Base-by-base conservation (phyloP, 2,113 vertebrate species). In the Ranitomeya imitator region DNA sequence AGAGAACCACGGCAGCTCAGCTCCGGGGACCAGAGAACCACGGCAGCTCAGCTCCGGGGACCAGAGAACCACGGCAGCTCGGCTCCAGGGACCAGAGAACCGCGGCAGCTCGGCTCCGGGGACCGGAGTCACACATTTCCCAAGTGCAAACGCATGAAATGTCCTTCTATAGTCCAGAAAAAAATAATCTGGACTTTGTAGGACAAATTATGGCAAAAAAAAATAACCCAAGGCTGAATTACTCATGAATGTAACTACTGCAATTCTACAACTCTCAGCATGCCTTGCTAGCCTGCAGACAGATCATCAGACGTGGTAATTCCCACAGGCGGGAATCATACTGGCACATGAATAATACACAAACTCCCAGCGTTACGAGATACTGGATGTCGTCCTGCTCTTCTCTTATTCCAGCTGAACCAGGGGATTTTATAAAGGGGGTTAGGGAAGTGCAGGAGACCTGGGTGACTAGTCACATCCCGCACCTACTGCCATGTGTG, bases 131-230 rank as follows among this genome's bases (percentile, higher is more conserved):
- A 82, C 13, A 87, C 55, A 57, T 81, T 73, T 60, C 78, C 67
- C 77, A 80, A 82, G 85, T 79, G 65, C 84, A 21, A 85, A 77
- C 54, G 51, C 55, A 59, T 77, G 52, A 18, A 76, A 85, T 77
- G n/a, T 59, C 84, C 71, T 60, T 59, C 60, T 61, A 60, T 51
- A 85, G 23, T 52, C 67, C 85, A 78, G 57, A 74, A 74, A 73
- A 18, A 74, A 45, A 74, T 45, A 74, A 3, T 18, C 71, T 9
- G 31, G 15, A 76, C 45, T 45, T 8, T 7, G 26, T 19, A 31
- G 26, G 16, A 31, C 26, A 1, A 12, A 67, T 23, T 55, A 7
- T 55, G 5, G 54, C 5, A 67, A 67, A n/a, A 67, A 19, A 67
- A 23, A 67, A 8, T 45, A 84, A 63, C 76, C 54, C n/a, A 85